These are phyloP conservation scores for Coelogynopora nodosa DNA, from an alignment of 2,888 invertebrate species.

Conservation along the genomic window DNA sequence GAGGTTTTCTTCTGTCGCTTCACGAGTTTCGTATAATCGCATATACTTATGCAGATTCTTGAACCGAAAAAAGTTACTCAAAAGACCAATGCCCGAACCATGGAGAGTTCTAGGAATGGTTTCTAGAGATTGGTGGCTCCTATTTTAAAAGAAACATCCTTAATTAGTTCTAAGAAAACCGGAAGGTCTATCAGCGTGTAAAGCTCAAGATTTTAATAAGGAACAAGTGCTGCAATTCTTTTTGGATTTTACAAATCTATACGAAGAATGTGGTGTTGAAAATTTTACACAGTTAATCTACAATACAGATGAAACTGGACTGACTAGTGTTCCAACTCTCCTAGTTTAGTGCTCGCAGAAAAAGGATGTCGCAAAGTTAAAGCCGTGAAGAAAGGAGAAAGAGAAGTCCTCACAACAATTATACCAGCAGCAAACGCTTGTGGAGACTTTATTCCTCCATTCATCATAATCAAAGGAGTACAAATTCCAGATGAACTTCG, in stretches of 20 bases:
- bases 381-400: not conserved
- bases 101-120: not conserved
- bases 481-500: not conserved
- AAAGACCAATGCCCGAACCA: not conserved
- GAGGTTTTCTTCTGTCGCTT: not conserved
- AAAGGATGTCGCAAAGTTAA: not conserved
- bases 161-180: not conserved
- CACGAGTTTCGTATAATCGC: not conserved
- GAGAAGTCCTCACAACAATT: not conserved
- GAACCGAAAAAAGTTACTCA: not conserved
- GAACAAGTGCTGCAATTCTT: not conserved
- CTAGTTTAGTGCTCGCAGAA: not conserved
- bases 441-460: not conserved
- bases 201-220: constrained; percentile 12
- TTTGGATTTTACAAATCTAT: not conserved
- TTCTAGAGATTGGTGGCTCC: not conserved
- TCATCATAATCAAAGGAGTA: not conserved
- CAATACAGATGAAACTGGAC: not conserved
- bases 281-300: not conserved
- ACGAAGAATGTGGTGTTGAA: not conserved
- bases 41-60: not conserved
- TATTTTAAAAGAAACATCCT: not conserved
- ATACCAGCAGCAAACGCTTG: constrained; percentile 3
- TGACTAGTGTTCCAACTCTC: not conserved
- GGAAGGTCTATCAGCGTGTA: not conserved